A percentile compares a stretch with the other conserved stretches of the same genome.
Evolutionary conservation across 2,113 vertebrate genomes (phyloP).

Genomic region (zebrafish (Danio rerio)): DNA sequence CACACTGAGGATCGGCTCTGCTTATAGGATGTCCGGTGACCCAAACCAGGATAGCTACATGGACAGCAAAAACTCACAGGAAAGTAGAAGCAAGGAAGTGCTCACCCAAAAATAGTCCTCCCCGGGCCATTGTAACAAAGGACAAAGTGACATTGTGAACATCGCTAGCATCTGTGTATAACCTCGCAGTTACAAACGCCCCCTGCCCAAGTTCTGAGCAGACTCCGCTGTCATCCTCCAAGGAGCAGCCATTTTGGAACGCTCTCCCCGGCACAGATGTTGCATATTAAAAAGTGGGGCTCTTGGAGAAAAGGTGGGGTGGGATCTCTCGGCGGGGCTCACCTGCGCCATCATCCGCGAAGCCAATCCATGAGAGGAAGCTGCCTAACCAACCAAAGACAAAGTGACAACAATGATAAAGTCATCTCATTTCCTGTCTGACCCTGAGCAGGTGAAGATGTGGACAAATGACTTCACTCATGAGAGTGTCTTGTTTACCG

Average conservation of each 20-base stretch:
- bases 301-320: conserved; percentile 70
- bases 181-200: conserved; percentile 76
- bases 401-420: conserved; percentile 83
- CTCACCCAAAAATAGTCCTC: conserved; percentile 74
- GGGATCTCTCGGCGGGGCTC: conserved; percentile 75
- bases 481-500: conserved; percentile 67
- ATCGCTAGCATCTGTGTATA: conserved; percentile 81
- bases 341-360: conserved; percentile 84
- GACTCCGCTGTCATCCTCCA: conserved; percentile 79
- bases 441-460: conserved; percentile 68
- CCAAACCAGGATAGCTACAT: conserved; percentile 64
- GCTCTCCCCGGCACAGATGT: conserved; percentile 82
- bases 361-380: conserved; percentile 77
- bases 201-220: conserved; percentile 78
- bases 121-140: conserved; percentile 73
- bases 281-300: conserved; percentile 84
- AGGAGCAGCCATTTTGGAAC: conserved; percentile 85
- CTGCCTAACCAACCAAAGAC: conserved; percentile 80
- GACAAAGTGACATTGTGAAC: conserved; percentile 82
- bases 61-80: conserved; percentile 67
- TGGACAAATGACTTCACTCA: conserved; percentile 70
- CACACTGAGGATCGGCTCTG: too few species aligned
- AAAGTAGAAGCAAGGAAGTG: conserved; percentile 71
- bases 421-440: conserved; percentile 75
- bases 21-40: conserved; percentile 43